A percentile compares a stretch with the other conserved stretches of the same genome.
These are phyloP conservation scores for Tadarida brasiliensis DNA, from an alignment of 2,797 vertebrate species.

Conservation along the genomic window DNA sequence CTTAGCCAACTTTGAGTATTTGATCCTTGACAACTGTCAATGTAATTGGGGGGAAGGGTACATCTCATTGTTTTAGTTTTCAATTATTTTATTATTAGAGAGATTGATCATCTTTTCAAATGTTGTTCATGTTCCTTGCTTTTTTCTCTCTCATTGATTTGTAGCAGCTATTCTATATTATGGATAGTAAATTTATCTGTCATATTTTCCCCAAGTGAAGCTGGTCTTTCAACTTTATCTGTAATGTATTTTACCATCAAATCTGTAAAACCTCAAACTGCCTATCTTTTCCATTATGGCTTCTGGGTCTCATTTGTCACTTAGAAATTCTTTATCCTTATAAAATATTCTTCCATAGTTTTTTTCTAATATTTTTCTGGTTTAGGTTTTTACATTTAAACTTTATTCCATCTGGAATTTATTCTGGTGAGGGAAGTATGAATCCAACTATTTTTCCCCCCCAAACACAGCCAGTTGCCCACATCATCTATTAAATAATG, in stretches of 20 bases:
- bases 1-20: not conserved
- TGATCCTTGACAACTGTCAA: not conserved
- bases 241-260: not conserved
- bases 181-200: not conserved
- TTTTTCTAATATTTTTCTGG: conserved; percentile 69
- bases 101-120: not conserved
- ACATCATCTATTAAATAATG: conserved; percentile 12
- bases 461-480: not conserved
- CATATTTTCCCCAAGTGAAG: not conserved
- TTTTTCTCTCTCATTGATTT: not conserved
- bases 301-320: conserved; percentile 55
- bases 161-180: not conserved
- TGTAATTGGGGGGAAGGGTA: not conserved
- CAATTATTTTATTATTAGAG: not conserved
- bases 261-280: conserved; percentile 57
- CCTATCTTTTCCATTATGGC: conserved; percentile 40
- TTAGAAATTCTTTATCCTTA: conserved; percentile 45
- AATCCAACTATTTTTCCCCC: not conserved
- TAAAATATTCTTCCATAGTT: conserved; percentile 62
- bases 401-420: conserved; percentile 70
- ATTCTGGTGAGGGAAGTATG: conserved; percentile 53
- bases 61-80: not conserved
- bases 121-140: not conserved
- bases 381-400: conserved; percentile 62
- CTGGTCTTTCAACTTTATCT: conserved; percentile 26